Evolutionary conservation across 2,888 invertebrate species (phyloP).

Genomic region (Athripsodes cinereus): DNA sequence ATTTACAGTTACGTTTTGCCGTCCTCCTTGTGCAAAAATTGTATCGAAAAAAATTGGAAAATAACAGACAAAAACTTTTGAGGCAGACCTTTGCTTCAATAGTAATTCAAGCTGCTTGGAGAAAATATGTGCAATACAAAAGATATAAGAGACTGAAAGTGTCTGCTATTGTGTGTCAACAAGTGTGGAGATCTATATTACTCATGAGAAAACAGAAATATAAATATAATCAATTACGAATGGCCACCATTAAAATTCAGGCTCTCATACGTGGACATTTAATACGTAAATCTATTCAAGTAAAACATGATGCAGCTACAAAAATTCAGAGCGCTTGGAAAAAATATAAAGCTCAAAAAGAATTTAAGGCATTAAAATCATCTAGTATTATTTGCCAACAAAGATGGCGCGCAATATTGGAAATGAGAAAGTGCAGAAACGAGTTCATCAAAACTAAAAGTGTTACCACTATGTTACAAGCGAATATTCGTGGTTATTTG

Average conservation of each 20-base stretch:
- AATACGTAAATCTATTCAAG: conserved; percentile 12
- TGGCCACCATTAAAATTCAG: conserved; percentile 28
- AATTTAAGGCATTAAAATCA: conserved; percentile 26
- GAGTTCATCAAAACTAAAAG: not conserved
- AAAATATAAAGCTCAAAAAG: conserved; percentile 23
- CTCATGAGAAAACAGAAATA: conserved; percentile 9
- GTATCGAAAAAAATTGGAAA: conserved; percentile 34
- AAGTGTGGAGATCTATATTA: conserved; percentile 12
- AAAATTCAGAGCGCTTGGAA: conserved; percentile 30
- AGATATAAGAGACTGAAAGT: conserved; percentile 26
- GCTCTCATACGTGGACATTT: not conserved
- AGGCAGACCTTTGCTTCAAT: conserved; percentile 5
- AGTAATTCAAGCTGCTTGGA: conserved; percentile 14
- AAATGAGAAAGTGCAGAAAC: conserved; percentile 5
- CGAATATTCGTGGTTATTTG: not conserved
- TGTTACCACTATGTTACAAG: not conserved
- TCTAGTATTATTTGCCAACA: conserved; percentile 24
- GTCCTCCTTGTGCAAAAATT: conserved; percentile 38
- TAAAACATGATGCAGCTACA: conserved; percentile 21
- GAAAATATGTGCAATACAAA: conserved; percentile 15
- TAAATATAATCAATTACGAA: conserved; percentile 9
- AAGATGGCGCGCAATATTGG: conserved; percentile 13
- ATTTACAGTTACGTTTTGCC: conserved; percentile 32
- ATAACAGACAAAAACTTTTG: conserved; percentile 18
- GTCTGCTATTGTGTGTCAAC: conserved; percentile 23